Conservation (phyloP, 2,113 vertebrate genomes). For the Dendrocopos noguchii region DNA sequence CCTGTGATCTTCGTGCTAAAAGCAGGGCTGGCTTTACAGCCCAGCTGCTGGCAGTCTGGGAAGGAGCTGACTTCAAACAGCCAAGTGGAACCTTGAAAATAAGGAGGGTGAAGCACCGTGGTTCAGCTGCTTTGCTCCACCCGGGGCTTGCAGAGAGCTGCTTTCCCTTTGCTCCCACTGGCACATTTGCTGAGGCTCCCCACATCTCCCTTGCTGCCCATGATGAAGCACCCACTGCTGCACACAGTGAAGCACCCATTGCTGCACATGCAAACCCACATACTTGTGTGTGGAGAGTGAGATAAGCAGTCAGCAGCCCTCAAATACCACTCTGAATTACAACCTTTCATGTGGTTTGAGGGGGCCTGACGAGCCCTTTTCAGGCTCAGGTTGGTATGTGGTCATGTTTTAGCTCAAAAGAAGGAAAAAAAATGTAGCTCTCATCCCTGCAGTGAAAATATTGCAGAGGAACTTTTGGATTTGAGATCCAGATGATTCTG, state of each 20-base stretch:
- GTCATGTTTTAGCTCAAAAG: not conserved
- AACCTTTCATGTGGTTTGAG: not conserved
- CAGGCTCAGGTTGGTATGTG: not conserved
- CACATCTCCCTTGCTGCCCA: too few species aligned
- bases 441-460: not conserved
- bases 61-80: constrained; percentile 55
- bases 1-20: constrained; percentile 50
- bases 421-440: not conserved
- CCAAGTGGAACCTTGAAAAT: not conserved
- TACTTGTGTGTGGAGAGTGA: not conserved
- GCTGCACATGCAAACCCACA: not conserved
- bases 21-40: constrained; percentile 35
- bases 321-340: not conserved
- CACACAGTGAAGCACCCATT: fast-evolving
- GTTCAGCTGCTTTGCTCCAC: not conserved
- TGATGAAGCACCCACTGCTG: not conserved
- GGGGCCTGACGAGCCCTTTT: not conserved
- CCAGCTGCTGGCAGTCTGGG: constrained; percentile 23
- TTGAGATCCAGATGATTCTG: not conserved
- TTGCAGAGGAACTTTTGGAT: not conserved
- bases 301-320: not conserved
- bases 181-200: not conserved
- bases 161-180: not conserved
- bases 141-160: not conserved
- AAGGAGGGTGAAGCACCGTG: not conserved